A percentile compares a stretch with the other conserved stretches of the same genome.
Conservation (phyloP, 2,113 vertebrate species). For the Amphiprion ocellaris region DNA sequence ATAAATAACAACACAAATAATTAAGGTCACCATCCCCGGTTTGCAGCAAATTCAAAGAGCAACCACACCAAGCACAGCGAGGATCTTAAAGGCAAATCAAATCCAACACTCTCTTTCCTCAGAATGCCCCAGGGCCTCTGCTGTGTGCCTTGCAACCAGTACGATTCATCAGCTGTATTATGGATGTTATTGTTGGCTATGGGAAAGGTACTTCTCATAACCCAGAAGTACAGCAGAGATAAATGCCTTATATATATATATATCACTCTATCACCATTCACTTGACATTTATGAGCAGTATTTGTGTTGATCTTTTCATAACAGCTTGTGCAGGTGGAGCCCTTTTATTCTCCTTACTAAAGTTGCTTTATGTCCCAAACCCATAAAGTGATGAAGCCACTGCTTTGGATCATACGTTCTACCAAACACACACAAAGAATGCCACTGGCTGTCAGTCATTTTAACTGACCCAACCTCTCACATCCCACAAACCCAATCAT, state of each 20-base stretch:
- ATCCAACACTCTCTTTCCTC: constrained; percentile 44
- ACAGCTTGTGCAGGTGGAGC: constrained; percentile 38
- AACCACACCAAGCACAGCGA: constrained; percentile 17
- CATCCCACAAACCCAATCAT: constrained; percentile 59
- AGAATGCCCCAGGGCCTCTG: constrained; percentile 55
- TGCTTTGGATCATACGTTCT: neutral
- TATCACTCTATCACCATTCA: constrained; percentile 37
- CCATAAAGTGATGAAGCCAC: constrained; percentile 29
- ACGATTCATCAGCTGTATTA: constrained; percentile 67
- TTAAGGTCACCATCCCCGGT: constrained; percentile 31
- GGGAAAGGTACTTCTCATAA: constrained; percentile 49
- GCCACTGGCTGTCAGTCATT: constrained; percentile 62
- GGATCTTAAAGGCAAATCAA: constrained; percentile 53
- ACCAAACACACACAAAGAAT: constrained; percentile 32
- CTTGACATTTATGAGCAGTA: constrained; percentile 49
- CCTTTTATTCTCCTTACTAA: constrained; percentile 6
- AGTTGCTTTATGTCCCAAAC: constrained; percentile 13
- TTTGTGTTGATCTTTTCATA: constrained; percentile 52
- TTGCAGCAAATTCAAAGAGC: constrained; percentile 21
- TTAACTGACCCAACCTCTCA: constrained; percentile 49
- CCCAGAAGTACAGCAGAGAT: constrained; percentile 41
- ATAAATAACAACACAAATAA: constrained; percentile 61
- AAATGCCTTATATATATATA: constrained; percentile 40
- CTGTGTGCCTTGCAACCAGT: constrained; percentile 65
- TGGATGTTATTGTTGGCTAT: constrained; percentile 67